Evolutionary conservation across 2,113 vertebrate species (phyloP).

Genomic region (Dicaeum eximium): DNA sequence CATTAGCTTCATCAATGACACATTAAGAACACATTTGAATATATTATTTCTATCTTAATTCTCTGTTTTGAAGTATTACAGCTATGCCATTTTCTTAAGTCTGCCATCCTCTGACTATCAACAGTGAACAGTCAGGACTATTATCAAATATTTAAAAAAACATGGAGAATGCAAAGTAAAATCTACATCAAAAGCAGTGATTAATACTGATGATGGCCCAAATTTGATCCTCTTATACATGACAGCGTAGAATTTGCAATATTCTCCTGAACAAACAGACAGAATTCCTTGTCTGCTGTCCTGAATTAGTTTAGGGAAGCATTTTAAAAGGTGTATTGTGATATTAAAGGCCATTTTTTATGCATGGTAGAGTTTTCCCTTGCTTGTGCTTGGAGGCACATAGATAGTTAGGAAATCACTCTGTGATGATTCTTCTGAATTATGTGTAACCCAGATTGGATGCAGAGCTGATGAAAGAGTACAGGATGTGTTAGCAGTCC

Average conservation of each 20-base stretch:
- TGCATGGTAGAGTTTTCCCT: conserved; percentile 27
- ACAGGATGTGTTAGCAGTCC: conserved; percentile 28
- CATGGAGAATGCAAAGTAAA: background rate
- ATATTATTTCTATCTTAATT: background rate
- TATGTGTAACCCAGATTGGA: conserved; percentile 24
- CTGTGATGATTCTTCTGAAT: conserved; percentile 52
- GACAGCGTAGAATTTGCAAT: background rate
- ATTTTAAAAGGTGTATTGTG: conserved; percentile 51
- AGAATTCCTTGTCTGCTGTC: conserved; percentile 45
- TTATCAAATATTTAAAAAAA: background rate
- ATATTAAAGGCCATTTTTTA: conserved; percentile 71
- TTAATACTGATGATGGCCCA: background rate
- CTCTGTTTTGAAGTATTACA: background rate
- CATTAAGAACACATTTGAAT: background rate
- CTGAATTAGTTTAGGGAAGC: conserved; percentile 47
- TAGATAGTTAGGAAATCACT: background rate
- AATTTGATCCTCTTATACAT: background rate
- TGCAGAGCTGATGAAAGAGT: conserved; percentile 1
- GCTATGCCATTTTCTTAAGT: background rate
- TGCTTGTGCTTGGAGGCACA: conserved; percentile 27
- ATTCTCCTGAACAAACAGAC: background rate
- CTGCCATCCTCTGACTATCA: background rate
- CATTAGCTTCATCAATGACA: background rate
- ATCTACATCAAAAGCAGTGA: background rate
- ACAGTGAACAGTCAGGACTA: background rate